Base-by-base conservation (phyloP, 2,888 invertebrate genomes). In the Amphipoea oculea region DNA sequence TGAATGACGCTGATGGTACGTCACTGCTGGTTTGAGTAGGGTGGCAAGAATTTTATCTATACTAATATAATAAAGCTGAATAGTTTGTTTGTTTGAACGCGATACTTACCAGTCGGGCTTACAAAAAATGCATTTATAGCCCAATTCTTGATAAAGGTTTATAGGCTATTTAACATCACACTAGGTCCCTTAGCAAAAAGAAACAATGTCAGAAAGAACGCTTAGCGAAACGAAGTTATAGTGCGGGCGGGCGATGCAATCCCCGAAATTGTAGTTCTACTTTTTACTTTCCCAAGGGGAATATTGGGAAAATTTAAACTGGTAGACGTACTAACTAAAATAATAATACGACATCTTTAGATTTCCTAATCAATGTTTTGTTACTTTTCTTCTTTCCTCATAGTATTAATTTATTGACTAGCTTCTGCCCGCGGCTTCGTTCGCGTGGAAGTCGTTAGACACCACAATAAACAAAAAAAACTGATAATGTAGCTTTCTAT, bases 1-100 rank as follows among this genome's bases (percentile, higher is more conserved):
- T 94, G 95, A 95, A 95, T 95, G 94, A 94, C 91, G 86, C 91
- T 90, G 91, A 91, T 90, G 88, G 91, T 91, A 91, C 89, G 91
- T 90, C 89, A 90, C 78, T 89, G 89, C 86, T 90, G 89, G 91
- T 92, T 92, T 83, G 88, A 69, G 79, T 93, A 91, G 93, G 91
- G 94, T 94, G 93, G 88, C 95, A 81, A 91, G 79, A 62, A 48
- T 78, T 83, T 74, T 45, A 36, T 69, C 4, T 69, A 11, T 9
- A 36, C 17, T 20, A 63, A 17, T 63, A 40, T 11, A 65, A 17
- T 65, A 40, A 65, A 48, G 2, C 12, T 48, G 20, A 29, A 12
- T 11, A 68, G 68, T 45, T 68, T 45, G 23, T 23, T 66, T 40
- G 42, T 42, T 67, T 67, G 17, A n/a, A 42, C 42, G 17, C n/a